Evolutionary conservation across 1,140 invertebrate species (phyloP), one percentile per base, ranked within the genome.

Genomic region (Pseudomyrmex dendroicus): DNA sequence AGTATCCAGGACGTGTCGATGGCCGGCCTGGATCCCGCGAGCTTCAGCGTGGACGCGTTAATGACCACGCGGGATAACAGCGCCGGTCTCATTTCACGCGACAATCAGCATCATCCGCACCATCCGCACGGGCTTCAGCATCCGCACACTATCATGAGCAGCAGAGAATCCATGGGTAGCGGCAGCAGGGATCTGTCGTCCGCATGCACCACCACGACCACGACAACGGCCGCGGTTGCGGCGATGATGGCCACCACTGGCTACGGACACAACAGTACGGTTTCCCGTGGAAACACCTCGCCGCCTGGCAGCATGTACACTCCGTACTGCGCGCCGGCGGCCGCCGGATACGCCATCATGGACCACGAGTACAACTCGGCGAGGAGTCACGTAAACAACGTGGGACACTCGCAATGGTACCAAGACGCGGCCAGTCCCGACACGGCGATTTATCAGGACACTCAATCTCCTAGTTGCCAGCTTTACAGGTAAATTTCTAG

Each of bases 201-300:
- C 9, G 85, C 70, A 0, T 86, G 85, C 35, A 83, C 89, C 0
- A 87, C 90, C 12, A 89, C 86, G 1, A 93, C 92, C 5, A 91
- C 93, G 5, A 92, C 92, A 5, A 91, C 91, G 2, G 91, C 92
- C 3, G 91, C 93, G 12, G 92, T 92, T 7, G 92, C 92, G 2
- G 93, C 93, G 7, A 93, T 93, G 92, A 94, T 94, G 92, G 92
- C 91, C 0, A 95, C 95, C 68, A 96, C 95, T 83, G 95, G 95
- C 2, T 96, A 95, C 86, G 94, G 94, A 0, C 93, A 93, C 77
- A 87, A 90, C 4, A 91, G 92, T 15, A 84, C 92, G 9, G 91
- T 90, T 0, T 89, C 92, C n/a, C 93, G 95, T 52, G 94, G 95
- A 48, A 95, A 95, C 59, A 92, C 95, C 0, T 94, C 94, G 17